A percentile compares a stretch with the other conserved stretches of the same genome.
phyloP scores from a whole-genome alignment of 2,888 invertebrate species.

The Volucella zonaria region DNA sequence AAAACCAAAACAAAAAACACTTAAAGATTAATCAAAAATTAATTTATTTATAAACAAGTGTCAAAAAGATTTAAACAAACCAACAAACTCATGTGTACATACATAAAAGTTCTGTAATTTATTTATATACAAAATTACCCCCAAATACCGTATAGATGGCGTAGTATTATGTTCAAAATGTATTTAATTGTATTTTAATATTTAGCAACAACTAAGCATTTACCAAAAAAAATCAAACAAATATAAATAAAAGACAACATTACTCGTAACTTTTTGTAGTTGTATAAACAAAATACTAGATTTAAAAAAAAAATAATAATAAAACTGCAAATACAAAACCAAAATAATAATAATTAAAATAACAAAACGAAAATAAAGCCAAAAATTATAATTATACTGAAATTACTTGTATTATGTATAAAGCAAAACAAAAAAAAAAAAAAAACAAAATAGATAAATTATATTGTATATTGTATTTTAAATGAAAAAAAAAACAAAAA shows the following conservation, averaged over 20 bases:
- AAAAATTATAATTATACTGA: constrained; percentile 60
- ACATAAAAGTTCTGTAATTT: constrained; percentile 61
- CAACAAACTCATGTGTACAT: background rate
- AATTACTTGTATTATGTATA: constrained; percentile 43
- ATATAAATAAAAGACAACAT: background rate
- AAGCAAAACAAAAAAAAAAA: constrained; percentile 11
- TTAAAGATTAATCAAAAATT: background rate
- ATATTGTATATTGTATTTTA: constrained; percentile 67
- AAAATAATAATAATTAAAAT: background rate
- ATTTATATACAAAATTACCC: constrained; percentile 22
- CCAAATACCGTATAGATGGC: background rate
- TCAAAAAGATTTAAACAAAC: too few species aligned
- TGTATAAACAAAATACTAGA: constrained; percentile 40
- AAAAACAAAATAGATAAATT: constrained; percentile 56
- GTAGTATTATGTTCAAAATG: constrained; percentile 46
- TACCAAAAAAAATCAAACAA: constrained; percentile 12
- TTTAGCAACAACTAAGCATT: constrained; percentile 51
- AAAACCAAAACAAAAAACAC: background rate
- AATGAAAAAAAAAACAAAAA: constrained; percentile 39
- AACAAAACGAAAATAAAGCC: constrained; percentile 48
- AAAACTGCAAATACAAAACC: background rate
- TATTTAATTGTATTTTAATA: constrained; percentile 56
- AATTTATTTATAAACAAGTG: background rate
- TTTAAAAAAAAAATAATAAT: constrained; percentile 22
- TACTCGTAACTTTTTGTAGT: constrained; percentile 61